These are phyloP conservation scores for Lordiphosa mommai DNA, from an alignment of 1,140 invertebrate species.

Conservation along the genomic window DNA sequence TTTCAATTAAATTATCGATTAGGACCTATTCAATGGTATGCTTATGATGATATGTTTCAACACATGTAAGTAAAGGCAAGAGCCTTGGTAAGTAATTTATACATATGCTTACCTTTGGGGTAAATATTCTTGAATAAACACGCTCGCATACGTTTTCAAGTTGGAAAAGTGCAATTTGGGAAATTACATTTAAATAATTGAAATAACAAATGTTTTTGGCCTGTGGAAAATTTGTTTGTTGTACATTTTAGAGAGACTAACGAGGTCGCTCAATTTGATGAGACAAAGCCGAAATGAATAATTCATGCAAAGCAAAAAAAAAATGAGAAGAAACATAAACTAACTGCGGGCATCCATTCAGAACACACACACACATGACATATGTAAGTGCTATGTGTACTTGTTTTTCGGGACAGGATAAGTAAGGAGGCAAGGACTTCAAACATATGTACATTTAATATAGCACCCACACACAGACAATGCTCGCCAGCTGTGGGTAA, in stretches of 20 bases:
- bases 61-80: too few species aligned
- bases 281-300: constrained; percentile 60
- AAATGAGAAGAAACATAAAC: constrained; percentile 47
- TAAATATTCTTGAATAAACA: too few species aligned
- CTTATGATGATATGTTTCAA: too few species aligned
- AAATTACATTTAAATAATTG: constrained; percentile 75
- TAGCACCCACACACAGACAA: constrained; percentile 46
- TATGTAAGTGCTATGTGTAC: constrained; percentile 62
- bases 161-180: constrained; percentile 52
- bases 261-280: constrained; percentile 70
- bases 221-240: constrained; percentile 50
- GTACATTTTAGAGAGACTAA: constrained; percentile 58
- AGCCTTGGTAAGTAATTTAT: too few species aligned
- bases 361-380: constrained; percentile 28
- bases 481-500: constrained; percentile 70
- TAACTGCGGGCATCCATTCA: constrained; percentile 37
- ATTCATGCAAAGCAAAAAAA: constrained; percentile 44
- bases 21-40: too few species aligned
- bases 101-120: too few species aligned
- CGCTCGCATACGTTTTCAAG: neutral
- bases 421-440: constrained; percentile 7
- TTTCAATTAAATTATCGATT: too few species aligned
- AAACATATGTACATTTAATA: constrained; percentile 74
- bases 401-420: constrained; percentile 36
- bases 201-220: constrained; percentile 66